phyloP scores from a whole-genome alignment of 2,888 invertebrate genomes.

The Xestoiulus laeticollis region DNA sequence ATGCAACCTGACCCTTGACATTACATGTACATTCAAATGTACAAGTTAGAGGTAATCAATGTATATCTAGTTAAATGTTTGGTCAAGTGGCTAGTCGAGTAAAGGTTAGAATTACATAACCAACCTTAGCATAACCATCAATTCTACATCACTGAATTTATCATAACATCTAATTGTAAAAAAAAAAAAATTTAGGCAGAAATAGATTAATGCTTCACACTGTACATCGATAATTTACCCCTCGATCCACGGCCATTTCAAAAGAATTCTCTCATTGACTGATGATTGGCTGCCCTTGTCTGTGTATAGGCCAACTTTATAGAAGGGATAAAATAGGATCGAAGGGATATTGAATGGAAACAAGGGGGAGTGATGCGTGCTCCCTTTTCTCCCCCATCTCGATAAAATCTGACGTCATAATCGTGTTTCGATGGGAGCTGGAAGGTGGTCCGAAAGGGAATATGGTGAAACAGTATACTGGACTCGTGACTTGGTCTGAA shows the following conservation, averaged over 20 bases:
- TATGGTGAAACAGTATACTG: background rate
- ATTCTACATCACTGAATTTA: no score
- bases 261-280: slow-evolving; percentile 24
- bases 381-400: slow-evolving; percentile 38
- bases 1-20: no score
- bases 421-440: background rate
- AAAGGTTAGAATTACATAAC: no score
- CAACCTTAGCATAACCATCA: no score
- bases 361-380: slow-evolving; percentile 22
- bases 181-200: background rate
- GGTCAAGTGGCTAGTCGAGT: no score
- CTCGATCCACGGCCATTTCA: background rate
- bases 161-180: no score
- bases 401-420: slow-evolving; percentile 34
- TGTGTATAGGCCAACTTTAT: background rate
- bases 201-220: background rate
- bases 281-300: slow-evolving; percentile 24
- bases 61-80: no score
- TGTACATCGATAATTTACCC: background rate
- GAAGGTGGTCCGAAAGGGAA: background rate
- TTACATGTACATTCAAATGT: no score
- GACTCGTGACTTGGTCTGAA: background rate
- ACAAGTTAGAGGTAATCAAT: no score
- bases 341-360: slow-evolving; percentile 40
- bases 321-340: slow-evolving; percentile 16